These are phyloP conservation scores for Lynx canadensis DNA, from an alignment of 2,113 vertebrate genomes.

Conservation along the genomic window DNA sequence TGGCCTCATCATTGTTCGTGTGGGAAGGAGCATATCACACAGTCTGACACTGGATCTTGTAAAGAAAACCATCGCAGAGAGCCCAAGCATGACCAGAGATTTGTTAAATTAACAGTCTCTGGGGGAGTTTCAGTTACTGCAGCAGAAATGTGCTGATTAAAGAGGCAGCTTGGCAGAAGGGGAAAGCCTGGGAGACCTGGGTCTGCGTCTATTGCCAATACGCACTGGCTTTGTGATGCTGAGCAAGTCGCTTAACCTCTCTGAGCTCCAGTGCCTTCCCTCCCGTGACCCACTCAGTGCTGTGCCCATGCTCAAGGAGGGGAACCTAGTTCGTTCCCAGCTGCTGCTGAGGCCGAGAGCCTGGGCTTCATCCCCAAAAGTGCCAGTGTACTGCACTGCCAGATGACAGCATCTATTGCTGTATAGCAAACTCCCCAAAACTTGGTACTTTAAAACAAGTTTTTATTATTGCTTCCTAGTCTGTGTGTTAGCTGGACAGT, in stretches of 20 bases:
- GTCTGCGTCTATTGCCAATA: fast-evolving
- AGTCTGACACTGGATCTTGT: constrained; percentile 79
- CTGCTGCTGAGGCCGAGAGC: not conserved
- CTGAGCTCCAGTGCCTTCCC: not conserved
- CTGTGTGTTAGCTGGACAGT: not conserved
- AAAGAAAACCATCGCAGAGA: constrained; percentile 80
- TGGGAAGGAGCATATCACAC: constrained; percentile 61
- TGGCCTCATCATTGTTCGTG: constrained; percentile 57
- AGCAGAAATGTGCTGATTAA: constrained; percentile 78
- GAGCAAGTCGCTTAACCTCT: not conserved
- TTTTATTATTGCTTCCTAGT: not conserved
- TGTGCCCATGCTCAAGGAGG: not conserved
- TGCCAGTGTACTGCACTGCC: too few relatives aligned
- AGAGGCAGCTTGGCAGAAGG: not conserved
- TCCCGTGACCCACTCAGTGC: not conserved
- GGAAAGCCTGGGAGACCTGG: not conserved
- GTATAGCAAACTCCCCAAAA: not conserved
- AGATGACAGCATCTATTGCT: not conserved
- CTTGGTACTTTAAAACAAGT: not conserved
- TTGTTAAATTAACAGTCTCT: constrained; percentile 85
- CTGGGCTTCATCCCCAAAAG: not conserved
- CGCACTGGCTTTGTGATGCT: not conserved
- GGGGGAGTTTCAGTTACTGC: constrained; percentile 90
- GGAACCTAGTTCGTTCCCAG: not conserved
- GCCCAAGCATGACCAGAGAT: constrained; percentile 84